phyloP scores from a whole-genome alignment of 2,797 vertebrate genomes.

The Trichosurus vulpecula region DNA sequence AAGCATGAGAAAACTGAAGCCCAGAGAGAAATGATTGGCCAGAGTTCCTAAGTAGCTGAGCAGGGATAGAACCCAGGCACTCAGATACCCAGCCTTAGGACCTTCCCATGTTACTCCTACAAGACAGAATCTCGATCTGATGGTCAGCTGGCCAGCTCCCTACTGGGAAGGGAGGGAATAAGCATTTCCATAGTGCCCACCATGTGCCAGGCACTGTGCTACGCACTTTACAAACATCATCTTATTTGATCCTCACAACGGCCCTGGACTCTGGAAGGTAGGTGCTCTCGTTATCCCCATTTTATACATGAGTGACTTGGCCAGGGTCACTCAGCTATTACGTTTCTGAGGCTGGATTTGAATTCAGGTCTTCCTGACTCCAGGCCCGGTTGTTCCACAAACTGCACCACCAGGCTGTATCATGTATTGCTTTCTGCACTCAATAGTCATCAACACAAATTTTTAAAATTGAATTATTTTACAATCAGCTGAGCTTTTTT shows the following conservation, averaged over 20 bases:
- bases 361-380: background rate
- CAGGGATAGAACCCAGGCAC: background rate
- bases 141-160: background rate
- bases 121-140: background rate
- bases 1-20: no score
- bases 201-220: background rate
- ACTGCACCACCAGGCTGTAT: background rate
- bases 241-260: background rate
- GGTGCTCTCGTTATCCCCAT: background rate
- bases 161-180: background rate
- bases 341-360: background rate
- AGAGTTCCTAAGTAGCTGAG: no score
- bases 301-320: background rate
- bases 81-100: background rate
- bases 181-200: background rate
- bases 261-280: background rate
- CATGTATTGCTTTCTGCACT: constrained; percentile 4
- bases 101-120: background rate
- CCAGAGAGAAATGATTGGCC: no score
- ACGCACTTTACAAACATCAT: background rate
- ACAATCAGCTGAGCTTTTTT: constrained; percentile 39
- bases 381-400: background rate
- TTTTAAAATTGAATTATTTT: constrained; percentile 51
- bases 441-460: constrained; percentile 1
- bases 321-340: background rate